Evolutionary conservation across 1,140 invertebrate species (phyloP).

Genomic region (Meloidogyne chitwoodi): DNA sequence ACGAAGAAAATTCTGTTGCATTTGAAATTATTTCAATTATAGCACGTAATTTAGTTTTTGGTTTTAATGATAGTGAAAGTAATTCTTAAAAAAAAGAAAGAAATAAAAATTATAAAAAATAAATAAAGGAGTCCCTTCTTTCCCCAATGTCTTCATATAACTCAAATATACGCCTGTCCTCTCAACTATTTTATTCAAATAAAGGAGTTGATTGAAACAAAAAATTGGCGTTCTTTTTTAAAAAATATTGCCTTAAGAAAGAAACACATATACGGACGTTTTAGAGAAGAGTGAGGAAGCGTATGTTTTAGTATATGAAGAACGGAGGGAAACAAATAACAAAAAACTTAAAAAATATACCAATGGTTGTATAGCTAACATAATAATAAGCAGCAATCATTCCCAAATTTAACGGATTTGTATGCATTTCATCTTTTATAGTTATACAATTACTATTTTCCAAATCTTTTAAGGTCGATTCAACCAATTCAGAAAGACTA

Average conservation of each 20-base stretch:
- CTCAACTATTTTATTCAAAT: no score
- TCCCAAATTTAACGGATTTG: constrained; percentile 87
- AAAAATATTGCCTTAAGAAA: no score
- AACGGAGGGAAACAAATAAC: no score
- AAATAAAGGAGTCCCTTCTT: no score
- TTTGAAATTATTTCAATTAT: constrained; percentile 95
- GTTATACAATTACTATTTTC: constrained; percentile 97
- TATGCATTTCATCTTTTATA: constrained; percentile 96
- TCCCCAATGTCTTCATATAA: no score
- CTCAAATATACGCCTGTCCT: no score
- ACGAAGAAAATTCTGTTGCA: constrained; percentile 89
- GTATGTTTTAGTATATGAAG: no score
- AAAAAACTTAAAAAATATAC: constrained; percentile 64
- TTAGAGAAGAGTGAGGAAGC: no score
- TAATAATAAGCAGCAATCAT: constrained; percentile 99
- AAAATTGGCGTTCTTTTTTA: no score
- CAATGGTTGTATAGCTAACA: constrained; percentile 98
- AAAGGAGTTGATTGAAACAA: no score
- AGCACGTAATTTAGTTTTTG: constrained; percentile 92
- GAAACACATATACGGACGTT: no score
- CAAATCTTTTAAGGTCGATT: constrained; percentile 86
- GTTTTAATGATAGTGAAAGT: constrained; percentile 91
- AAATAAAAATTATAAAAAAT: no score
- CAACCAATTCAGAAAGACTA: constrained; percentile 94
- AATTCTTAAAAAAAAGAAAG: constrained; percentile 71